Conservation (phyloP, 1,140 invertebrate genomes). For the Globodera ellingtonae region DNA sequence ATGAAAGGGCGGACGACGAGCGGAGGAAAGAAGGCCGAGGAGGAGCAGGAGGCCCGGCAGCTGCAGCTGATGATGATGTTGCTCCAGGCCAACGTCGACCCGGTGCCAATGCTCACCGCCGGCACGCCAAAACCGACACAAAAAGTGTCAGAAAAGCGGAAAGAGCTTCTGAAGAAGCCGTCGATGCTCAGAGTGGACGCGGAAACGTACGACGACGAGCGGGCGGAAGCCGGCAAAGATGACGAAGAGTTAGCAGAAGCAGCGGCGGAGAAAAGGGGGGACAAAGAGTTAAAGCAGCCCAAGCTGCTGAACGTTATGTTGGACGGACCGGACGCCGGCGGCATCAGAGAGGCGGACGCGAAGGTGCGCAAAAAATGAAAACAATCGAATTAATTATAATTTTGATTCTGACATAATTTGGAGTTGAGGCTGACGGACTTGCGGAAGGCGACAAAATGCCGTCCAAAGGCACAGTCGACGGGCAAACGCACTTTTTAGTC, state of each 20-base stretch:
- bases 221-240: not conserved
- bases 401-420: too few relatives aligned
- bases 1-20: not conserved
- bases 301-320: not conserved
- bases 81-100: not conserved
- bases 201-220: slow-evolving; percentile 4
- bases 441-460: not conserved
- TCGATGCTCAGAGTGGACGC: not conserved
- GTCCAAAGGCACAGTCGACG: not conserved
- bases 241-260: not conserved
- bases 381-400: too few relatives aligned
- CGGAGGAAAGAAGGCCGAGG: not conserved
- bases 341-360: not conserved
- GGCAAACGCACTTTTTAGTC: not conserved
- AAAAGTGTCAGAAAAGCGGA: not conserved
- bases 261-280: not conserved
- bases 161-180: not conserved
- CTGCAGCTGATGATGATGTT: not conserved
- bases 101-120: not conserved
- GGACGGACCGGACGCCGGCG: not conserved
- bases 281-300: not conserved
- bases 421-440: not conserved
- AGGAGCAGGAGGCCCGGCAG: not conserved
- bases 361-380: not conserved
- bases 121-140: not conserved